Evolutionary conservation across 2,888 invertebrate species (phyloP).

Genomic region (Pteria penguin): DNA sequence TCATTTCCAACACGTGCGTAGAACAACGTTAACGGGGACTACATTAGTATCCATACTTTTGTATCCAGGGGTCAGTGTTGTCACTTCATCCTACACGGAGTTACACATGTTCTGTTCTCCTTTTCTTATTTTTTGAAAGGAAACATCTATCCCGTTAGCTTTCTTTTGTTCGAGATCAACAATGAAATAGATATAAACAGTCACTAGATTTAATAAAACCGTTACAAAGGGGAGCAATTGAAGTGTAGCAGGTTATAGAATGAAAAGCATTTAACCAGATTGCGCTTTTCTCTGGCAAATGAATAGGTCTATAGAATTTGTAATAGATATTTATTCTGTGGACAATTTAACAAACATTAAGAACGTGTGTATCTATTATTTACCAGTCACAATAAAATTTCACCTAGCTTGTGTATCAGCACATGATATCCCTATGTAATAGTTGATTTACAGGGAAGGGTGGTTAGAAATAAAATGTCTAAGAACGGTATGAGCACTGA

Average conservation of each 20-base stretch:
- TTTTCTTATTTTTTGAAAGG: no score
- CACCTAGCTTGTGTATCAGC: neutral
- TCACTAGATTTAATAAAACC: slow-evolving; percentile 43
- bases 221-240: neutral
- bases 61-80: neutral
- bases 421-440: no score
- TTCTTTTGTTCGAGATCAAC: slow-evolving; percentile 15
- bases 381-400: neutral
- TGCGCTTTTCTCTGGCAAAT: neutral
- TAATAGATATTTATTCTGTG: neutral
- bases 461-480: no score
- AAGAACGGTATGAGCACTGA: no score
- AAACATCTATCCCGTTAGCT: neutral
- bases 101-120: no score
- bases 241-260: neutral
- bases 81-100: no score
- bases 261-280: neutral
- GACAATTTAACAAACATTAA: neutral
- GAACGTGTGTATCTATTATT: neutral
- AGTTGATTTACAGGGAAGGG: no score
- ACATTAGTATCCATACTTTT: neutral
- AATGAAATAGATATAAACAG: slow-evolving; percentile 51
- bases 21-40: neutral
- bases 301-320: neutral
- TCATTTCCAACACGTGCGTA: neutral